phyloP scores from a whole-genome alignment of 1,140 invertebrate species.

The Aphelinus atriplicis region DNA sequence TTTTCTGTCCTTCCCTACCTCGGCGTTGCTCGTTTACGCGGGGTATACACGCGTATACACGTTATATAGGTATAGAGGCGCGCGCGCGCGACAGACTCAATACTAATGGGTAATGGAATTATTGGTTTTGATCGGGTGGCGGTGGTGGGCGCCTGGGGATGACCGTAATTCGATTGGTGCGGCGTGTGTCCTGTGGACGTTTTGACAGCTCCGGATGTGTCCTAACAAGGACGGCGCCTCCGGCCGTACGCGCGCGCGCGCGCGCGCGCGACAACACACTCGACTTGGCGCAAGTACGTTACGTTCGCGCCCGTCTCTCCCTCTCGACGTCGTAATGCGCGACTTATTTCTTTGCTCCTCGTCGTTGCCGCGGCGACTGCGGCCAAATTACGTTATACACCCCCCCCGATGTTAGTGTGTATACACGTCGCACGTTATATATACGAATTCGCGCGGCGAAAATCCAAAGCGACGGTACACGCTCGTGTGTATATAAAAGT shows the following conservation, averaged over 20 bases:
- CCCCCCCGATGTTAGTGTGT: too few relatives aligned
- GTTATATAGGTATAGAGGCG: constrained; percentile 26
- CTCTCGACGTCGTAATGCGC: too few relatives aligned
- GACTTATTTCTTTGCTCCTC: too few relatives aligned
- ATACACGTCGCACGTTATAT: too few relatives aligned
- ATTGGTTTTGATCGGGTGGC: constrained; percentile 62
- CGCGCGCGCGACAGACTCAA: constrained; percentile 50
- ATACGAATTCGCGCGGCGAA: too few relatives aligned
- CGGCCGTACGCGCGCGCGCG: constrained; percentile 41
- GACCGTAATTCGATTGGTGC: constrained; percentile 67
- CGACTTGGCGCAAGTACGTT: too few relatives aligned
- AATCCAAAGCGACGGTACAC: too few relatives aligned
- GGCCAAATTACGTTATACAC: too few relatives aligned
- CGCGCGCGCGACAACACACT: background rate
- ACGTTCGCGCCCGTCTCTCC: too few relatives aligned
- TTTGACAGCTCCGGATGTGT: constrained; percentile 65
- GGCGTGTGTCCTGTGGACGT: constrained; percentile 66
- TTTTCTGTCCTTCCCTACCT: constrained; percentile 5
- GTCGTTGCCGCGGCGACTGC: too few relatives aligned
- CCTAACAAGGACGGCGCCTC: constrained; percentile 65
- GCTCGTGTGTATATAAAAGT: too few relatives aligned
- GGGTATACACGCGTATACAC: constrained; percentile 22
- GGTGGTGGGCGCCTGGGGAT: constrained; percentile 54
- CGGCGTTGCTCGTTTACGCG: constrained; percentile 33
- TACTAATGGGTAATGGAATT: constrained; percentile 69